phyloP scores from a whole-genome alignment of 2,797 vertebrate species.

The Allobates femoralis region DNA sequence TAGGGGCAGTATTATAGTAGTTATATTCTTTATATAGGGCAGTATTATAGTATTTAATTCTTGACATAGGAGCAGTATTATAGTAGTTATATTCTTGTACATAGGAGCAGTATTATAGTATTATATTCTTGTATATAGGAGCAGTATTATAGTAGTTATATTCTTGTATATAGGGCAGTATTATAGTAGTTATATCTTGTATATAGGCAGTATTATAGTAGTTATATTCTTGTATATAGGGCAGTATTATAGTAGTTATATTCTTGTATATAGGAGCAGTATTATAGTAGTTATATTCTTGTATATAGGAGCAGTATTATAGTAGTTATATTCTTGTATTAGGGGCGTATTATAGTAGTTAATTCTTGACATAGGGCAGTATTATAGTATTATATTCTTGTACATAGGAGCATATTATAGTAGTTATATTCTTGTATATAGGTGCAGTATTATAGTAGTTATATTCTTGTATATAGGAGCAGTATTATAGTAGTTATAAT shows the following conservation, averaged over 20 bases:
- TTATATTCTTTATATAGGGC: neutral
- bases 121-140: too few relatives aligned
- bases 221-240: too few relatives aligned
- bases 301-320: neutral
- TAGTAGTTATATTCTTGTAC: conserved; percentile 6
- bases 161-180: neutral
- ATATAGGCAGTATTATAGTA: too few relatives aligned
- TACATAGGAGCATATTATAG: neutral
- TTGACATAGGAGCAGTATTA: neutral
- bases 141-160: conserved; percentile 12
- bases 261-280: conserved; percentile 1
- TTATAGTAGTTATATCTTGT: too few relatives aligned
- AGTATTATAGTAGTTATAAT: neutral
- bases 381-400: neutral
- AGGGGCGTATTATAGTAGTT: too few relatives aligned
- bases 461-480: conserved; percentile 8
- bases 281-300: conserved; percentile 1
- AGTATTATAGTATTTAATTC: conserved; percentile 1
- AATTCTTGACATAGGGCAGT: neutral
- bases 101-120: neutral
- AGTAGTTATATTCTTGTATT: neutral
- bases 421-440: too few relatives aligned
- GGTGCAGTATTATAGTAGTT: conserved; percentile 6
- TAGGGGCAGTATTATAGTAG: neutral
- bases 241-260: conserved; percentile 2